Percentiles rank a stretch among this genome's conserved stretches.
phyloP scores from a whole-genome alignment of 2,888 invertebrate species.

The Euclidia mi region DNA sequence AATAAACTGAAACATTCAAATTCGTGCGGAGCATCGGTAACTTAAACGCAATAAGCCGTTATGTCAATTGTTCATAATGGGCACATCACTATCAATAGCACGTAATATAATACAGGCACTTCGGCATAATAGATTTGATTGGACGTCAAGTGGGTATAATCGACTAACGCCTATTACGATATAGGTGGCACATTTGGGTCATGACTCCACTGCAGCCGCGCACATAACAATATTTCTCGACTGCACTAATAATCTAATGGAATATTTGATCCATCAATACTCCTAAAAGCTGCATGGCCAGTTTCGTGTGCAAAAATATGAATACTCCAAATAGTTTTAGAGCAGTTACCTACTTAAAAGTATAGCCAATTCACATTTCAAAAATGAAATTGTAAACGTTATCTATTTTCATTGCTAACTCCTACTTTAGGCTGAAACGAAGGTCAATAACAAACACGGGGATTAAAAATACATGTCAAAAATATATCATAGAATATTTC shows the following conservation, averaged over 20 bases:
- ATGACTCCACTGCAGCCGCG: neutral
- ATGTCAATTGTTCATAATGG: constrained; percentile 44
- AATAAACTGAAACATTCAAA: neutral
- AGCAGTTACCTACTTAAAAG: no score
- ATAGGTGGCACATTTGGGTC: constrained; percentile 2
- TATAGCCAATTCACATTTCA: no score
- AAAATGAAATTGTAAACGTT: no score
- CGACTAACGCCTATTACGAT: constrained; percentile 15
- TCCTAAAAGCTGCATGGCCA: no score
- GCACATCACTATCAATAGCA: constrained; percentile 32
- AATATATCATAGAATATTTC: no score
- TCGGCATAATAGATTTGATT: constrained; percentile 36
- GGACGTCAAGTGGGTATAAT: constrained; percentile 31
- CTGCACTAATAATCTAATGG: constrained; percentile 3
- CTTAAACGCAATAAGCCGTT: constrained; percentile 31
- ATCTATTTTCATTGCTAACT: no score
- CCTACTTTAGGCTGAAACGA: no score
- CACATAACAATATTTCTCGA: constrained; percentile 13
- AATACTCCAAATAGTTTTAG: no score
- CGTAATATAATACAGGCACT: constrained; percentile 31
- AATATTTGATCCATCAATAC: constrained; percentile 14
- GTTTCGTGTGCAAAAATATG: no score
- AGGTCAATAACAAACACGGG: no score
- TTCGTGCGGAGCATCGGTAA: constrained; percentile 5
- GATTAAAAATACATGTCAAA: no score